Base-by-base conservation (phyloP, 2,113 vertebrate genomes). In the Pholis gunnellus region DNA sequence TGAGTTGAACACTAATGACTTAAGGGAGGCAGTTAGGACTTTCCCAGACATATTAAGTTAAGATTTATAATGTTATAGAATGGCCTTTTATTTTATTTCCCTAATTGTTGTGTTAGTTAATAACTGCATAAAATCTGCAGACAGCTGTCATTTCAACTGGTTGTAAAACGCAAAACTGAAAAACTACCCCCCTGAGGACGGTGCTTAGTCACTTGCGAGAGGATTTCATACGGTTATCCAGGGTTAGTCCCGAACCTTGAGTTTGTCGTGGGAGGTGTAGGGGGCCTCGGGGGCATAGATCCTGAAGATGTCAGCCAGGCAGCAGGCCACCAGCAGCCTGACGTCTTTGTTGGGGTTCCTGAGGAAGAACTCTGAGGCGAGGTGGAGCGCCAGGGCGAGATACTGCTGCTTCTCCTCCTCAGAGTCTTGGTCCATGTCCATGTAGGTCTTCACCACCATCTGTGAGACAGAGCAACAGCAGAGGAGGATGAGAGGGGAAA, bases 391-490 rank as follows among this genome's bases (percentile, higher is more conserved):
- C 89, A 99, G 91, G 56, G 96, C 97, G 57, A 99, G 97, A 93
- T 99, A 99, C 94, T 99, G 98, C 92, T 99, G 97, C 91, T 99
- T 99, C 92, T 99, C 98, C 85, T 99, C 98, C 94, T 99, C 98
- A 0, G 98, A 99, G 93, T 99, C 98, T 95, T 99, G 98, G 95
- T 99, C 98, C 98, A 99, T 99, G 92, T 99, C 98, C 98, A 99
- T 99, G 92, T 98, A 99, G 6, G 98, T 99, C 95, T 99, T 99
- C 71, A 99, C 98, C 94, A 99, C 98, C 97, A 99, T 97, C 98
- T 99, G 89, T 78, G 72, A 66, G 75, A 86, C 65, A 72, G 48
- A 50, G 65, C 0, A 3, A 84, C 44, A 77, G 8, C 4, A 40
- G 18, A 29, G 29, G 27, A 70, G 22, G 75, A 25, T 74, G 46